These are phyloP conservation scores for Eudyptes chrysolophus DNA, from an alignment of 2,113 vertebrate genomes.

Conservation along the genomic window DNA sequence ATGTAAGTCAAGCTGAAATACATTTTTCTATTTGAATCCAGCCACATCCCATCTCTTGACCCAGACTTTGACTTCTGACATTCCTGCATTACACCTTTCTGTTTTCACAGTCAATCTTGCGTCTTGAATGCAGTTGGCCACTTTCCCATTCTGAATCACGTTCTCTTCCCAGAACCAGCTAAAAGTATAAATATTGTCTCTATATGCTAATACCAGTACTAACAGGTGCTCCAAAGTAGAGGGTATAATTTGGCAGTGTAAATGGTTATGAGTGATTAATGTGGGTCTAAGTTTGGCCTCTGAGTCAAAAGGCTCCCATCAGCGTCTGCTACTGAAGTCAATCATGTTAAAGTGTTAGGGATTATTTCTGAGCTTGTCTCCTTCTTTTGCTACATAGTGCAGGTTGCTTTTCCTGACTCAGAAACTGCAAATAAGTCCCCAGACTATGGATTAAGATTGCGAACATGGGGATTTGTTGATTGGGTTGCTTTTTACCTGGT, in stretches of 20 bases:
- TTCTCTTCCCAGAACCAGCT: conserved; percentile 6
- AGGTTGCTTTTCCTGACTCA: background rate
- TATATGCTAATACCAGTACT: background rate
- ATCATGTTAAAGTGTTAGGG: background rate
- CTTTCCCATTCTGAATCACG: conserved; percentile 5
- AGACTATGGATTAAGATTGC: background rate
- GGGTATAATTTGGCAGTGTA: background rate
- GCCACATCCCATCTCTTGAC: background rate
- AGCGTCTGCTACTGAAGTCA: background rate
- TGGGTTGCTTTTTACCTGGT: background rate
- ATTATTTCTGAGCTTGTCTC: background rate
- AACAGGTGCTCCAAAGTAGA: background rate
- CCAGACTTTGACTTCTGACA: background rate
- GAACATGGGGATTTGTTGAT: background rate
- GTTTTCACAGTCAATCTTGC: background rate
- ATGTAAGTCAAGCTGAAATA: background rate
- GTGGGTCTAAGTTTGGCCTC: background rate
- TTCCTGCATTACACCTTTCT: background rate
- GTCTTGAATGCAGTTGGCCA: background rate
- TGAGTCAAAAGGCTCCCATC: background rate
- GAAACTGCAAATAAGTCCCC: background rate
- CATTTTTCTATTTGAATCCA: background rate
- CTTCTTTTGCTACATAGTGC: background rate
- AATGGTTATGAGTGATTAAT: conserved; percentile 5
- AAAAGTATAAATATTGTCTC: background rate